Conservation (phyloP, 92 coral and sea anemone genomes). For the Micromussa lordhowensis region DNA sequence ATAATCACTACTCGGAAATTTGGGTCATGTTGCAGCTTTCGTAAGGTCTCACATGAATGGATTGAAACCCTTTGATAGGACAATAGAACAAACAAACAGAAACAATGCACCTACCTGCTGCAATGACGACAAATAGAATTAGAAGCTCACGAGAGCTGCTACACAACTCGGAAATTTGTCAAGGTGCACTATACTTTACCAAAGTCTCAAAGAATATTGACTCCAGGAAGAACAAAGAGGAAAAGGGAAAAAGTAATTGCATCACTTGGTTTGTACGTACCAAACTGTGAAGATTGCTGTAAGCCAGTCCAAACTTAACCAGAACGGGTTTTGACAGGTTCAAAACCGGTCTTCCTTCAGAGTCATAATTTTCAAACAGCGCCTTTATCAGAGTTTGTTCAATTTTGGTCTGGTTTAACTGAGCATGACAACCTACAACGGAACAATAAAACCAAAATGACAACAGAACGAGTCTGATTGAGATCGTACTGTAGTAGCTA, state of each 20-base stretch:
- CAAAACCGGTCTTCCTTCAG: constrained; percentile 78
- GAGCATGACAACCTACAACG: constrained; percentile 32
- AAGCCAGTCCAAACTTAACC: constrained; percentile 82
- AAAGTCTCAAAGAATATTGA: neutral
- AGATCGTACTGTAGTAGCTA: too few relatives aligned
- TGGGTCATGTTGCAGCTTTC: too few relatives aligned
- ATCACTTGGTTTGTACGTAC: constrained; percentile 50
- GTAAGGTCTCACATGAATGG: too few relatives aligned
- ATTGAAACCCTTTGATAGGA: too few relatives aligned
- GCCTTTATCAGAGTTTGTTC: constrained; percentile 57
- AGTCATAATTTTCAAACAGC: constrained; percentile 72
- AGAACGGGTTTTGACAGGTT: constrained; percentile 79
- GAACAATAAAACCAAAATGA: neutral
- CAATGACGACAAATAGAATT: too few relatives aligned
- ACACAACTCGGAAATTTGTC: too few relatives aligned
- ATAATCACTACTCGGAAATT: neutral
- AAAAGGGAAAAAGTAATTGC: neutral
- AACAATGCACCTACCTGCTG: too few relatives aligned
- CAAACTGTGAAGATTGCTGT: constrained; percentile 83
- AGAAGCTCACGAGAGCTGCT: too few relatives aligned
- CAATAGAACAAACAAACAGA: too few relatives aligned
- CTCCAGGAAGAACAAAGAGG: neutral
- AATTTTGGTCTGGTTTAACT: constrained; percentile 23
- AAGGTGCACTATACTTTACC: neutral
- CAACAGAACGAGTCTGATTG: neutral